Base-by-base conservation (phyloP, 2,113 vertebrate species). In the Sarotherodon lohbergeri region DNA sequence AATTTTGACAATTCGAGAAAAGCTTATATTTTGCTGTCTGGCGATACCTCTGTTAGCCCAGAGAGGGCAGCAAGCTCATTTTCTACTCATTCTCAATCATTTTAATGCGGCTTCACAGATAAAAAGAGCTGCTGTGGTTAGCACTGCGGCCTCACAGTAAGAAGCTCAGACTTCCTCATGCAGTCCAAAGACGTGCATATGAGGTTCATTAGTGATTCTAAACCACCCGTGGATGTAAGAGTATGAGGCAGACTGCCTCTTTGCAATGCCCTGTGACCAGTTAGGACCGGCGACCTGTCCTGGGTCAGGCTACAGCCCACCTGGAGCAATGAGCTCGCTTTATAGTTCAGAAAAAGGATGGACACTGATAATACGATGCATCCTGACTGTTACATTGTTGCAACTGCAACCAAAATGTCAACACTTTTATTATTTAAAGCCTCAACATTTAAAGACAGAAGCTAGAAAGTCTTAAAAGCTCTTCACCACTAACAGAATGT, bases 251-350 rank as follows among this genome's bases (percentile, higher is more conserved):
- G 39, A n/a, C 66, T 71, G 66, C 41, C 66, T 46, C 66, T 41
- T 46, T 73, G 39, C 13, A 0, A 24, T 4, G 10, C 22, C 1
- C 17, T 34, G 24, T 48, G 39, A 61, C 17, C 27, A 41, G 39
- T 27, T 43, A 11, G 55, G 0, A 0, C 68, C 0, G 0, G 41
- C 61, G 68, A 29, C 41, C 14, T 68, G 32, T 56, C 81, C 61
- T 48, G 17, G 0, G 6, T 54, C 34, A n/a, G 61, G 34, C 61
- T 39, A n/a, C 2, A 59, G 9, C 9, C 54, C 24, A 17, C 16
- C 36, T 7, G 39, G 7, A 9, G 0, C 80, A 32, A 29, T 1
- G 27, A 76, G 43, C 24, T 29, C 9, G 24, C 14, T 76, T 16
- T 50, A 1, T 11, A 48, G 71, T 50, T 50, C 46, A 50, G 6